These are phyloP conservation scores for Chelon auratus DNA, from an alignment of 2,797 vertebrate species.

Conservation along the genomic window DNA sequence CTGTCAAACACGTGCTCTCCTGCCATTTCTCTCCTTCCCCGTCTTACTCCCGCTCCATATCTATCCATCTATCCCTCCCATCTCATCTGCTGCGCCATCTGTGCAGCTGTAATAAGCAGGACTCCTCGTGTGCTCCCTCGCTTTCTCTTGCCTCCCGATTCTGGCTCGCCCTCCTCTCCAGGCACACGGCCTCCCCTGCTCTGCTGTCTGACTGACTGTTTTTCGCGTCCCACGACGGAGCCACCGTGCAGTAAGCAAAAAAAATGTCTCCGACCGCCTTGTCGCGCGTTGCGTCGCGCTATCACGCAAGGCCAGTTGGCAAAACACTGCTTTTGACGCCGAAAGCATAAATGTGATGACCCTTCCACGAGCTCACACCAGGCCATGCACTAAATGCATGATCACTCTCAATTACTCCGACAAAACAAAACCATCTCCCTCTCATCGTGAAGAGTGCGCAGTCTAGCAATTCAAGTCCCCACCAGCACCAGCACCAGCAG, in stretches of 20 bases:
- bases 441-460: conserved; percentile 6
- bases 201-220: conserved; percentile 52
- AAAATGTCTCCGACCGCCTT: conserved; percentile 14
- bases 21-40: conserved; percentile 54
- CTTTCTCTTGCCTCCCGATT: conserved; percentile 46
- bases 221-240: conserved; percentile 40
- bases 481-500: conserved; percentile 34
- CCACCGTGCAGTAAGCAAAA: conserved; percentile 16
- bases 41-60: conserved; percentile 57
- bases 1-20: conserved; percentile 60
- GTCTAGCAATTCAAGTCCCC: conserved; percentile 52
- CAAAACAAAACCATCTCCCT: conserved; percentile 42
- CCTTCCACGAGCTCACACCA: background rate
- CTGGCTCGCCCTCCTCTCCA: conserved; percentile 35
- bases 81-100: conserved; percentile 82
- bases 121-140: conserved; percentile 55
- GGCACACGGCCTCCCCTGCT: conserved; percentile 41
- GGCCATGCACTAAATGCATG: conserved; percentile 20
- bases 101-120: conserved; percentile 76
- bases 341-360: conserved; percentile 21
- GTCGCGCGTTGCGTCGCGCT: conserved; percentile 16
- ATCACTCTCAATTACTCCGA: conserved; percentile 39
- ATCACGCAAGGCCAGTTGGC: conserved; percentile 34
- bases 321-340: conserved; percentile 11
- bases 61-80: conserved; percentile 67